phyloP scores from a whole-genome alignment of 2,113 vertebrate species.

The Lipophrys pholis region DNA sequence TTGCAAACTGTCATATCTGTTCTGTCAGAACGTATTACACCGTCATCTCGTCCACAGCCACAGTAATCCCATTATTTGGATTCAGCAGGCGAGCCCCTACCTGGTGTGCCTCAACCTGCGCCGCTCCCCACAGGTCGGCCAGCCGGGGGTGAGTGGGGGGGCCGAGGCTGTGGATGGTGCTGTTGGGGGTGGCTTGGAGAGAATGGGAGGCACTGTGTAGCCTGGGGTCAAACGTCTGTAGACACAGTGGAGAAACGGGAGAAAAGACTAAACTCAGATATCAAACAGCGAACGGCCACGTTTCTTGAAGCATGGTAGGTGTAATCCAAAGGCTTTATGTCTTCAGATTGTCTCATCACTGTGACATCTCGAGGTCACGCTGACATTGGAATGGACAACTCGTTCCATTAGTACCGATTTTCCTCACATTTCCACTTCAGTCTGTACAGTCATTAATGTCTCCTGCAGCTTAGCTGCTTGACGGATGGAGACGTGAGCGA shows the following conservation, averaged over 20 bases:
- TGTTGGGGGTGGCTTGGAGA: constrained; percentile 85
- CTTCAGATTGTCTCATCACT: no score
- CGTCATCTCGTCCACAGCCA: constrained; percentile 15
- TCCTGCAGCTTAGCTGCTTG: no score
- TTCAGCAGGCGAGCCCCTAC: constrained; percentile 50
- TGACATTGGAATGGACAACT: no score
- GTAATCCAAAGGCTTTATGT: no score
- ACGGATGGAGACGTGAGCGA: no score
- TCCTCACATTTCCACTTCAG: no score
- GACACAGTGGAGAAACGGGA: background rate
- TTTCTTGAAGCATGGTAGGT: no score
- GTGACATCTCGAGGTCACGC: no score
- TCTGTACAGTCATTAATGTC: no score
- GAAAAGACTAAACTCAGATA: background rate
- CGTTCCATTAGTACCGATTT: no score
- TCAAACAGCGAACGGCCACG: no score
- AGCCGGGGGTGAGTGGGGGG: constrained; percentile 87
- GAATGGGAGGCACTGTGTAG: constrained; percentile 82
- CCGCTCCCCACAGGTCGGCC: constrained; percentile 89
- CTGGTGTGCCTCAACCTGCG: constrained; percentile 83
- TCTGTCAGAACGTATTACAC: constrained; percentile 25
- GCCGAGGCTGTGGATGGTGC: constrained; percentile 85
- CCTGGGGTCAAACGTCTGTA: constrained; percentile 77
- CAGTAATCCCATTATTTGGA: constrained; percentile 36
- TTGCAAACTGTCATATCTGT: constrained; percentile 20